Evolutionary conservation across 2,113 vertebrate species (phyloP).

Genomic region (Rhagologus leucostigma): DNA sequence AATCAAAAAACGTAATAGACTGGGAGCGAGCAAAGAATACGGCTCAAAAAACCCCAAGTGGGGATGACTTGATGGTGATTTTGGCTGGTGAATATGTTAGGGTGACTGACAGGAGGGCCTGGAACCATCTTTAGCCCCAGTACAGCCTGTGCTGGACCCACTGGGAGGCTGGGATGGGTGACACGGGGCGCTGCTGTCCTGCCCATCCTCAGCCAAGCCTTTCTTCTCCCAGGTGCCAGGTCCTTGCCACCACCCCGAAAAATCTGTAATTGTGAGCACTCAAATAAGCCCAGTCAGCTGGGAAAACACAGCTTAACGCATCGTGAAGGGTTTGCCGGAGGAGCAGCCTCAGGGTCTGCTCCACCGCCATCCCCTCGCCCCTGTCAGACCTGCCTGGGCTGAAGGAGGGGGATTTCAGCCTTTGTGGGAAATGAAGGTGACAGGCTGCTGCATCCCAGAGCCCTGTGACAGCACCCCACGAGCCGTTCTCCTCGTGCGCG

Average conservation of each 20-base stretch:
- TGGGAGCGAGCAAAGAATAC: neutral
- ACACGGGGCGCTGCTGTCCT: accelerated
- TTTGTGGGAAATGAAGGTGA: neutral
- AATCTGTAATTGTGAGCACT: neutral
- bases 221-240: neutral
- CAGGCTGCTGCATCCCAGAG: neutral
- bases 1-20: neutral
- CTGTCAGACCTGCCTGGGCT: neutral
- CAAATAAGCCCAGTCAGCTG: neutral
- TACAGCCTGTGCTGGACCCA: accelerated
- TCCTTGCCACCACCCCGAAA: neutral
- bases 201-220: neutral
- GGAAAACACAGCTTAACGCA: neutral
- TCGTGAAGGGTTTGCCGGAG: neutral
- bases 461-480: neutral
- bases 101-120: accelerated
- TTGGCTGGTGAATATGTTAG: accelerated
- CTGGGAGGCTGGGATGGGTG: accelerated
- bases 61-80: neutral
- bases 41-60: neutral
- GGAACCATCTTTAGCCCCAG: neutral
- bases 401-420: neutral
- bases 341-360: neutral
- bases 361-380: accelerated
- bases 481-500: accelerated